These are phyloP conservation scores for Amitus sp. DNA, from an alignment of 2,888 invertebrate species.

Conservation along the genomic window DNA sequence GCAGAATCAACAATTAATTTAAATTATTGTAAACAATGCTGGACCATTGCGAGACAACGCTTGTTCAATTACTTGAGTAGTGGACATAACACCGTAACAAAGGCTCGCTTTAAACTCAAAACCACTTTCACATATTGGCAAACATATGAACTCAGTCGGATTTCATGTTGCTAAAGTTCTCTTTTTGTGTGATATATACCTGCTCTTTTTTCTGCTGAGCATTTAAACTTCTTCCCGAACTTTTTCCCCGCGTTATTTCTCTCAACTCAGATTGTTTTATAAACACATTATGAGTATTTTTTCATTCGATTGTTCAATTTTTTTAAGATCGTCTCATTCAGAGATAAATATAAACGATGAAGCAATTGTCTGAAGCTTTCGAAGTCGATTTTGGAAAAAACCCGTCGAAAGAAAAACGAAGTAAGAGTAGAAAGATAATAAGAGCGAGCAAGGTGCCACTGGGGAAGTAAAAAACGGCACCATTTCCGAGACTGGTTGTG, in stretches of 20 bases:
- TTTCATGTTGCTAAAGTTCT: no score
- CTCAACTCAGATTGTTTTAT: no score
- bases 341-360: neutral
- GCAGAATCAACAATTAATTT: no score
- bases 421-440: constrained; percentile 37
- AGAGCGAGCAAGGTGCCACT: constrained; percentile 15
- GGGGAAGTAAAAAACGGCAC: constrained; percentile 38
- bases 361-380: neutral
- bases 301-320: neutral
- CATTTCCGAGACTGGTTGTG: constrained; percentile 39
- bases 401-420: constrained; percentile 8
- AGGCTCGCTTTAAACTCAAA: neutral
- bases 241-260: no score
- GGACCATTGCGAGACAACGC: neutral
- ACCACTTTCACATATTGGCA: no score
- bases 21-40: neutral
- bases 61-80: neutral
- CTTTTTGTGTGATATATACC: no score
- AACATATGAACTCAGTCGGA: no score
- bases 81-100: neutral
- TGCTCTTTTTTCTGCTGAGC: no score
- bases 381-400: neutral
- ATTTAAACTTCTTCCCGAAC: no score
- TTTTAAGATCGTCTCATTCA: neutral
- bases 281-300: no score